phyloP scores from a whole-genome alignment of 2,113 vertebrate species.

The Puma concolor region DNA sequence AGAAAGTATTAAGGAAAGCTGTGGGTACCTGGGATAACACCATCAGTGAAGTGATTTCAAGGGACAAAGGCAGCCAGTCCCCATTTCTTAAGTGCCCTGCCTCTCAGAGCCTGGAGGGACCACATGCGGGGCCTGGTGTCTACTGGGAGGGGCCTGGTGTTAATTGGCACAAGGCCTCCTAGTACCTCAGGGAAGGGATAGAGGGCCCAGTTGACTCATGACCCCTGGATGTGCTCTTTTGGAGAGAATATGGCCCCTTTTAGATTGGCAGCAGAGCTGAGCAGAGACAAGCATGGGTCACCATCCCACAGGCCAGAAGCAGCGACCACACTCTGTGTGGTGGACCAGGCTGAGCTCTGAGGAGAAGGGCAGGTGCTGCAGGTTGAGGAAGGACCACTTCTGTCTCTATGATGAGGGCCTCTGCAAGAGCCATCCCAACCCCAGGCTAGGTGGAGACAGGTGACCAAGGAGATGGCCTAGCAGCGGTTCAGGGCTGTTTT shows the following conservation, averaged over 20 bases:
- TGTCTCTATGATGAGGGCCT: neutral
- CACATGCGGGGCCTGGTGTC: neutral
- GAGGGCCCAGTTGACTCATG: neutral
- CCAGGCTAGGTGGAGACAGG: neutral
- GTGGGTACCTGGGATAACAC: neutral
- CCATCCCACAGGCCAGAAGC: neutral
- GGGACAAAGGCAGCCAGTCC: neutral
- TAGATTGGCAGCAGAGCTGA: neutral
- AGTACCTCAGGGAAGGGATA: neutral
- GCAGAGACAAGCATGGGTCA: neutral
- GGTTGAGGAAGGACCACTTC: neutral
- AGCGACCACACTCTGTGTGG: neutral
- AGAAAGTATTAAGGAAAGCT: neutral
- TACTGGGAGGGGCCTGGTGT: neutral
- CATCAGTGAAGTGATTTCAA: neutral
- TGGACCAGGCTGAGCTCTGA: neutral
- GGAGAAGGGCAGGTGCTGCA: neutral
- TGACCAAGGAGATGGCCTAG: neutral
- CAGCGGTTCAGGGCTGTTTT: neutral
- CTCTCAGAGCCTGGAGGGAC: neutral
- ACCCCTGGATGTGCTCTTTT: neutral
- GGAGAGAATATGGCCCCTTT: neutral
- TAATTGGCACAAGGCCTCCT: neutral
- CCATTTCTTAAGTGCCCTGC: neutral
- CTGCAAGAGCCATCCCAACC: neutral